These are phyloP conservation scores for Schizothorax lantsangensis DNA, from an alignment of 2,797 vertebrate species.

Conservation along the genomic window DNA sequence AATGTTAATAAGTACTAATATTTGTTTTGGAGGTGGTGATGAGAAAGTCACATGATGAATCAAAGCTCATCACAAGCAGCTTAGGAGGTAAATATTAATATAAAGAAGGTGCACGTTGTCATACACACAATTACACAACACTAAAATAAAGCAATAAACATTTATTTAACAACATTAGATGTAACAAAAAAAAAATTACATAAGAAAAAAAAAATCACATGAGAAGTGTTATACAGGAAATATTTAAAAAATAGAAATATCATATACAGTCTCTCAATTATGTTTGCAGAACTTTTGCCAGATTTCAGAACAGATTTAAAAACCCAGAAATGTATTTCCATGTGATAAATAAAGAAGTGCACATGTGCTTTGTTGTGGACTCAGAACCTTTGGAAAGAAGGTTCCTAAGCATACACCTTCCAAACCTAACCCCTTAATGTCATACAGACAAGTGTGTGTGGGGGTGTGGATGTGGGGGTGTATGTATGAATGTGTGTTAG, in stretches of 20 bases:
- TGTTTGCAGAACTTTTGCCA: background rate
- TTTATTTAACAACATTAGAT: no score
- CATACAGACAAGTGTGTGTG: slow-evolving; percentile 25
- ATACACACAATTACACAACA: no score
- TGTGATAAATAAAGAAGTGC: background rate
- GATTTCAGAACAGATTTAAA: background rate
- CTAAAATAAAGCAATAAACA: no score
- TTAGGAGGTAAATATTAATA: no score
- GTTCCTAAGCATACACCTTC: background rate
- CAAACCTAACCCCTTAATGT: slow-evolving; percentile 31
- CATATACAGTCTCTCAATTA: background rate
- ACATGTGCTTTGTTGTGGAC: background rate
- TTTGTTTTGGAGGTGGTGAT: no score
- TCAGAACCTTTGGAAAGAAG: background rate
- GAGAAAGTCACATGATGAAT: no score
- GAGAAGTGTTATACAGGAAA: no score
- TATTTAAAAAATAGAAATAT: background rate
- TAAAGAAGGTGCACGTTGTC: no score
- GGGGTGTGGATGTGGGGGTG: background rate
- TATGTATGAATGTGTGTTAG: slow-evolving; percentile 15
- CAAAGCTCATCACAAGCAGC: no score
- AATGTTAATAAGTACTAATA: no score
- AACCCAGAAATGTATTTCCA: background rate
- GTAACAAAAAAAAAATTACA: no score
- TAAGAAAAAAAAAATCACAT: no score